Conservation (phyloP, 1,140 invertebrate genomes). For the Drosophila bocki region DNA sequence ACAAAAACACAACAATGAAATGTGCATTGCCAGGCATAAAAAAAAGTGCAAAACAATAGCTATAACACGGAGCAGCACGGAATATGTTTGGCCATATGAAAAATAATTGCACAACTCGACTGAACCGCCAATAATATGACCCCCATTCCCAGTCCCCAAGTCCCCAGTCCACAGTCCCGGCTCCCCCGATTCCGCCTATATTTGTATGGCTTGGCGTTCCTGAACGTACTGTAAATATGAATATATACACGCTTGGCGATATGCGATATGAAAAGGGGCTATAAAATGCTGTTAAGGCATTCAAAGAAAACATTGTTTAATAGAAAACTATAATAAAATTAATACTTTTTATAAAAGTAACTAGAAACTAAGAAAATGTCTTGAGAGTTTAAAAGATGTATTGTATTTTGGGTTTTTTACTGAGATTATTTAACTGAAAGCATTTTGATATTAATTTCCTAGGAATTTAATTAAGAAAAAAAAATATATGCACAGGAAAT, state of each 20-base stretch:
- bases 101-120: constrained; percentile 78
- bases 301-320: neutral
- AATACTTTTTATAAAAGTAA: neutral
- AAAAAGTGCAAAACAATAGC: constrained; percentile 47
- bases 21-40: constrained; percentile 60
- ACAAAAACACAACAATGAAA: constrained; percentile 49
- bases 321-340: neutral
- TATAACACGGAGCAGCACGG: constrained; percentile 49
- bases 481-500: neutral
- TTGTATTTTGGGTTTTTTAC: neutral
- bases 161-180: neutral
- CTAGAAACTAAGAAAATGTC: neutral
- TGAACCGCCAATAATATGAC: constrained; percentile 34
- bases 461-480: neutral
- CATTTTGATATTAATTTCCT: neutral
- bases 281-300: neutral
- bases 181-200: neutral
- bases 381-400: neutral
- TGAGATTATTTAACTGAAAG: neutral
- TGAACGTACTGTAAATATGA: constrained; percentile 6
- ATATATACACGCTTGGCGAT: neutral
- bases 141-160: constrained; percentile 3
- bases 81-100: constrained; percentile 51
- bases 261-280: neutral
- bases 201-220: constrained; percentile 19